Percentiles rank a stretch among this genome's conserved stretches.
Conservation (phyloP, 2,113 vertebrate genomes). For the Centropus bengalensis region DNA sequence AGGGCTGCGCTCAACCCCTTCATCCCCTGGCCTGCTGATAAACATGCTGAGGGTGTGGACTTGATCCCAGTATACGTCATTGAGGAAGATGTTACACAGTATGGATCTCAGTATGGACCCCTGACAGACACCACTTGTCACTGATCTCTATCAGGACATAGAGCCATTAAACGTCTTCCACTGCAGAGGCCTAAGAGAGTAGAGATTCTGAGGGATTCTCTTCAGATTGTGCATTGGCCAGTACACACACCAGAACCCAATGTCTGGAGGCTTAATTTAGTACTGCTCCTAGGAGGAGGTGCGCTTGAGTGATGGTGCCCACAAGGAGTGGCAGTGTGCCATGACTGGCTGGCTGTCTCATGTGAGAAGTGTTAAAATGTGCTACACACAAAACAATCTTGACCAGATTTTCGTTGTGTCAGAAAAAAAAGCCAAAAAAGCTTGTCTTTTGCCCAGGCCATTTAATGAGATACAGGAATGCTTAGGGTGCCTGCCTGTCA, state of each 20-base stretch:
- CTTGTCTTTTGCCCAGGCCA: not conserved
- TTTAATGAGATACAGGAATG: not conserved
- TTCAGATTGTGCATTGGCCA: not conserved
- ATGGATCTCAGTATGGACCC: no score
- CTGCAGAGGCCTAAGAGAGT: not conserved
- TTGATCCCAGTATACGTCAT: no score
- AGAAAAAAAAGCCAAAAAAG: not conserved
- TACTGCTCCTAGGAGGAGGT: not conserved
- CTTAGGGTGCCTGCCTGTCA: not conserved
- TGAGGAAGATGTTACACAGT: no score
- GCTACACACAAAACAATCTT: no score
- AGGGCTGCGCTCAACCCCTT: no score
- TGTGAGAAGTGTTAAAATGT: not conserved
- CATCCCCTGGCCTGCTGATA: no score
- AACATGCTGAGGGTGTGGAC: no score
- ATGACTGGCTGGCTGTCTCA: not conserved
- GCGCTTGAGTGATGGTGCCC: no score
- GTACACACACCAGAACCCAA: fast-evolving
- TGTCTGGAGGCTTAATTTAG: not conserved
- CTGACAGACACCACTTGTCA: no score
- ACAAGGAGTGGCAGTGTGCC: not conserved
- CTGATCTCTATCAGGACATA: no score
- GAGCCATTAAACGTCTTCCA: not conserved
- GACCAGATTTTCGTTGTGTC: not conserved
- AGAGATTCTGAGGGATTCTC: fast-evolving